phyloP scores from a whole-genome alignment of 1,140 invertebrate genomes.

The Drosophila littoralis region DNA sequence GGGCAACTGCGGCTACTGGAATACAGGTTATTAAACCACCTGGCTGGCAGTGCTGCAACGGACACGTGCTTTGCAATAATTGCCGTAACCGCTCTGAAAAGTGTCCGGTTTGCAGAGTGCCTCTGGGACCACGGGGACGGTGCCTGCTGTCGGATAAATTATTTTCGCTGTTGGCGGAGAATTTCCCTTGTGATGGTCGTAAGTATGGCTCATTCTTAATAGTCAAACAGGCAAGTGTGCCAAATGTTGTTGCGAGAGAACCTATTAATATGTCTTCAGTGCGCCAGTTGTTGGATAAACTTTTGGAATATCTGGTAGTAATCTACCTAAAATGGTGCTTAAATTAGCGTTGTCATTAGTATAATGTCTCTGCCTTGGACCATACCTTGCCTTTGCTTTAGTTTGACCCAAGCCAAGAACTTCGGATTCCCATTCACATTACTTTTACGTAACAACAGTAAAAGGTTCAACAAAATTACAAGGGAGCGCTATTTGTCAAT shows the following conservation, averaged over 20 bases:
- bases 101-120: slow-evolving; percentile 84
- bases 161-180: slow-evolving; percentile 83
- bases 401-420: slow-evolving; percentile 13
- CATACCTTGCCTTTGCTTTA: slow-evolving; percentile 7
- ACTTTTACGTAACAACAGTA: slow-evolving; percentile 15
- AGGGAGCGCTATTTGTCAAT: slow-evolving; percentile 39
- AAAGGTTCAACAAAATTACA: slow-evolving; percentile 26
- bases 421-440: slow-evolving; percentile 2
- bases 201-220: slow-evolving; percentile 49
- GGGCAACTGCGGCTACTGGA: neutral
- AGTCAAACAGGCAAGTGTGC: slow-evolving; percentile 24
- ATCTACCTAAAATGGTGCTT: slow-evolving; percentile 45
- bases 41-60: slow-evolving; percentile 85
- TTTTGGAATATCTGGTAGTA: slow-evolving; percentile 45
- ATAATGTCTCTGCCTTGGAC: slow-evolving; percentile 12
- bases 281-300: slow-evolving; percentile 40
- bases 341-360: slow-evolving; percentile 69
- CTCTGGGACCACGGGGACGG: slow-evolving; percentile 81
- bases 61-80: slow-evolving; percentile 84
- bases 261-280: slow-evolving; percentile 56
- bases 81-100: slow-evolving; percentile 84
- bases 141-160: slow-evolving; percentile 85
- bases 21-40: slow-evolving; percentile 84
- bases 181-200: slow-evolving; percentile 84
- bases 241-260: slow-evolving; percentile 29